Evolutionary conservation across 2,113 vertebrate genomes (phyloP).

Genomic region (Myrmecobius fasciatus): DNA sequence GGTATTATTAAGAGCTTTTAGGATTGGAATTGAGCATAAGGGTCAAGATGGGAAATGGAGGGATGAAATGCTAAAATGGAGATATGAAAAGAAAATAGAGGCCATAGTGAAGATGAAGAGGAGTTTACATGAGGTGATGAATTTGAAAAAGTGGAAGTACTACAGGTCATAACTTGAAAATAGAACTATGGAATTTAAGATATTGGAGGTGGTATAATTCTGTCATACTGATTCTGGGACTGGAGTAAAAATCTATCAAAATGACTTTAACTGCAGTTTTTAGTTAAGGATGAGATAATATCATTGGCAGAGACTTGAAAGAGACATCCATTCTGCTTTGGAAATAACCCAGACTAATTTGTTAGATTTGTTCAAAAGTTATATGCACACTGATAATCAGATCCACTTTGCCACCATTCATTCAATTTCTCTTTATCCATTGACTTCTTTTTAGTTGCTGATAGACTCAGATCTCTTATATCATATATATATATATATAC

Average conservation of each 20-base stretch:
- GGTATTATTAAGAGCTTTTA: background rate
- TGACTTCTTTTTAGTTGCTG: background rate
- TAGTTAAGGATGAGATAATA: slow-evolving; percentile 9
- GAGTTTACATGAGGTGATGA: background rate
- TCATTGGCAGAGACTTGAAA: background rate
- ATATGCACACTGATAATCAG: fast-evolving
- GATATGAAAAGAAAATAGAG: background rate
- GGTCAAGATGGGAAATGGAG: background rate
- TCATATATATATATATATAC: too few relatives aligned
- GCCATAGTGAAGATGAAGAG: background rate
- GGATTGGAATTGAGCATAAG: background rate
- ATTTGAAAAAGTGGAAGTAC: too few relatives aligned
- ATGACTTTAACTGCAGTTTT: background rate
- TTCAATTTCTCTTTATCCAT: background rate
- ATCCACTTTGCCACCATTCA: background rate
- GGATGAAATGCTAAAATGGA: background rate
- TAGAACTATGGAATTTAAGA: background rate
- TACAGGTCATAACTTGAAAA: background rate
- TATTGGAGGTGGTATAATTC: background rate
- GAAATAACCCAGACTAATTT: background rate
- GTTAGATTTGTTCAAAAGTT: background rate
- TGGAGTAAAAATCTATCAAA: background rate
- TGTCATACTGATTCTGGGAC: background rate
- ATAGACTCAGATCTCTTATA: background rate
- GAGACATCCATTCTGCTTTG: fast-evolving